Conservation (phyloP, 2,888 invertebrate species). For the Melangyna quadrimaculata region DNA sequence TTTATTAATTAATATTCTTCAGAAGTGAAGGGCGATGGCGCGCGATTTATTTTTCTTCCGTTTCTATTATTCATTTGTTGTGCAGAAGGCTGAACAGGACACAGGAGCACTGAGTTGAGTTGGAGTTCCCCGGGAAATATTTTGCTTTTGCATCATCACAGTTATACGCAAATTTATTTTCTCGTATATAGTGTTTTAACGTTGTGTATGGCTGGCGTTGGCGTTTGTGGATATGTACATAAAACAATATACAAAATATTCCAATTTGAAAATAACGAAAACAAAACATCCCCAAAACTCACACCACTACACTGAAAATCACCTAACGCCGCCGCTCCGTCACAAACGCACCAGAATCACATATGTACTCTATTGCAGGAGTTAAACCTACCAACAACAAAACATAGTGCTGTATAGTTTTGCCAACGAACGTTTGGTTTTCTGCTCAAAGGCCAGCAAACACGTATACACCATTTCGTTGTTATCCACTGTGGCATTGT, state of each 20-base stretch:
- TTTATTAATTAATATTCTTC: neutral
- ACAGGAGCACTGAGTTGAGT: neutral
- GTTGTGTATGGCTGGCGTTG: neutral
- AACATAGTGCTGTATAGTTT: conserved; percentile 45
- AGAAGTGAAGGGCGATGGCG: conserved; percentile 70
- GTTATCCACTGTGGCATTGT: conserved; percentile 66
- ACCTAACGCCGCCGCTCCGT: conserved; percentile 52
- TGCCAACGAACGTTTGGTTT: conserved; percentile 29
- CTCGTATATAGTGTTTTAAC: conserved; percentile 32
- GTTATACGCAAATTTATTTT: conserved; percentile 1
- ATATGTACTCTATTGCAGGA: conserved; percentile 53
- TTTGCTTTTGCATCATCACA: conserved; percentile 38
- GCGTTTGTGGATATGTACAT: conserved; percentile 18
- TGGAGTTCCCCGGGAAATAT: conserved; percentile 53
- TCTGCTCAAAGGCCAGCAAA: conserved; percentile 28
- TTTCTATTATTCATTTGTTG: neutral
- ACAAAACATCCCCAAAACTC: conserved; percentile 62
- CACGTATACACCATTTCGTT: conserved; percentile 62
- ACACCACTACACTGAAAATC: conserved; percentile 46
- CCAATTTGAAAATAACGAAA: conserved; percentile 51
- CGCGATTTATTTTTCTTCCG: conserved; percentile 47
- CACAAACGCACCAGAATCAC: conserved; percentile 31
- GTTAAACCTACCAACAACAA: conserved; percentile 33
- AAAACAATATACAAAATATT: conserved; percentile 50
- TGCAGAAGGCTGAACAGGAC: neutral